A percentile compares a stretch with the other conserved stretches of the same genome.
Conservation (phyloP, 2,888 invertebrate genomes). For the Hetaerina titia region DNA sequence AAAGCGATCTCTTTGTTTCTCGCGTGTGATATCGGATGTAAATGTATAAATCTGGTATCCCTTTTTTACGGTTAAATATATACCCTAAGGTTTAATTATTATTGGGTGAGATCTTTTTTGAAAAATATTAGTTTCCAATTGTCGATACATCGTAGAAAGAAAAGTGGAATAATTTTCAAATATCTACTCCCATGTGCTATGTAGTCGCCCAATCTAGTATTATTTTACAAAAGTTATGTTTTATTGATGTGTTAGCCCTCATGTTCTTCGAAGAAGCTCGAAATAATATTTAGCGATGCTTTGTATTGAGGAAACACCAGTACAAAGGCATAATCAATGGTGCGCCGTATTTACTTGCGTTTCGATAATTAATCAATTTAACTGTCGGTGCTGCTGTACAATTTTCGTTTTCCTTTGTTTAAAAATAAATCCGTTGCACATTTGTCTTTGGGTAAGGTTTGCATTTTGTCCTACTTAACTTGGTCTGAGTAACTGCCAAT, state of each 20-base stretch:
- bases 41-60: not conserved
- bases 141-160: not conserved
- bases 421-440: too few species aligned
- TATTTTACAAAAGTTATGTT: constrained; percentile 3
- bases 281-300: not conserved
- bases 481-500: too few species aligned
- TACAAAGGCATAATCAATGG: not conserved
- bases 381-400: too few species aligned
- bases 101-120: not conserved
- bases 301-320: not conserved
- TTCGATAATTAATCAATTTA: too few species aligned
- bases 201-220: not conserved
- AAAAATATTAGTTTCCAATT: not conserved
- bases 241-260: constrained; percentile 21
- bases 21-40: not conserved
- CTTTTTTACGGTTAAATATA: constrained; percentile 3
- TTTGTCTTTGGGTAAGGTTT: too few species aligned
- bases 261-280: too few species aligned
- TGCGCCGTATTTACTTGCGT: too few species aligned
- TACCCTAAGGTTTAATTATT: not conserved
- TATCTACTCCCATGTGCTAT: not conserved
- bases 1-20: too few species aligned
- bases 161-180: constrained; percentile 24
- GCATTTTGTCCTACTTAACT: too few species aligned
- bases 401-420: too few species aligned